Percentiles rank a stretch among this genome's conserved stretches.
Conservation (phyloP, 2,113 vertebrate genomes). For the Laticauda laticaudata region DNA sequence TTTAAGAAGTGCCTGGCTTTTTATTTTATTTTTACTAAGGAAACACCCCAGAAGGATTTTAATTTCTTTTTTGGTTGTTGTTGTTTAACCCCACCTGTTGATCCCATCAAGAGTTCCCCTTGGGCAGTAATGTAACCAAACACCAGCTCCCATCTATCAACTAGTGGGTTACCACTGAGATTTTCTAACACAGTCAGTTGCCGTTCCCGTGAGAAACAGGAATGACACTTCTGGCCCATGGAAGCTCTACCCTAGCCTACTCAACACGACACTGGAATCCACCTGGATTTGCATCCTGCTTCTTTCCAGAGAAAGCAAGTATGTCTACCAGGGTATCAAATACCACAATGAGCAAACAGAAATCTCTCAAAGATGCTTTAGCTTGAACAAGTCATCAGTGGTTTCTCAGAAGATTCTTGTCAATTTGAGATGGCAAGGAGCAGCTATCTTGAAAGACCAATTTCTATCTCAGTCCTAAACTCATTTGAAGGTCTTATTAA, state of each 20-base stretch:
- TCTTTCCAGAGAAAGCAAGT: neutral
- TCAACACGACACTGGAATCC: fast-evolving
- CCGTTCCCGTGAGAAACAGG: neutral
- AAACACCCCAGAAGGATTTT: neutral
- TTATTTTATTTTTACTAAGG: neutral
- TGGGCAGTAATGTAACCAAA: conserved; percentile 14
- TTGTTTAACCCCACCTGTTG: neutral
- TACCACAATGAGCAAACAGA: neutral
- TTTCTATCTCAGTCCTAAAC: neutral
- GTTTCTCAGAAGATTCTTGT: conserved; percentile 12
- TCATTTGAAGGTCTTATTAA: neutral
- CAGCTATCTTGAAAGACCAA: neutral
- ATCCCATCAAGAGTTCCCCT: neutral
- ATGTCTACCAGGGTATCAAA: neutral
- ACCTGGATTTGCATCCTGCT: fast-evolving
- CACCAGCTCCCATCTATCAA: neutral
- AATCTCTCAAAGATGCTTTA: neutral
- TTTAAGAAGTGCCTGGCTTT: neutral
- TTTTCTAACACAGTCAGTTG: neutral
- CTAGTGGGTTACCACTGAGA: neutral
- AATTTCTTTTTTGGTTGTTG: neutral
- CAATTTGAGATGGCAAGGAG: neutral
- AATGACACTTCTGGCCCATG: fast-evolving
- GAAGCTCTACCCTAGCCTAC: fast-evolving
- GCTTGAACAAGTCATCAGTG: no score